phyloP scores from a whole-genome alignment of 30 jellyfish, hydroid and myxozoan species.

The Aurelia coerulea region DNA sequence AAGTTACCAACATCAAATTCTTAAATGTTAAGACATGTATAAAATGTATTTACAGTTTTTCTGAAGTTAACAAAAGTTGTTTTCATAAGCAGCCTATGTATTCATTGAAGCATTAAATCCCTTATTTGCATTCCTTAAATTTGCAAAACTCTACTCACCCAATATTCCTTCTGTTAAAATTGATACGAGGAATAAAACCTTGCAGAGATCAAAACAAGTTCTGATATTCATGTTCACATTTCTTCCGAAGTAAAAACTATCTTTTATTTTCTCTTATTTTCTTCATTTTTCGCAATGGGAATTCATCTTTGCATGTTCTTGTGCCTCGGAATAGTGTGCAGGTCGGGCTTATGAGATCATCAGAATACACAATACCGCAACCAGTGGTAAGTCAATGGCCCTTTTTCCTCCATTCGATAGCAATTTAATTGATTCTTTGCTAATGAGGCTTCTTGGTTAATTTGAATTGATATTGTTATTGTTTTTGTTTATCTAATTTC shows the following conservation, averaged over 20 bases:
- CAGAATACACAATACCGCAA: constrained; percentile 47
- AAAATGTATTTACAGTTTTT: too few relatives aligned
- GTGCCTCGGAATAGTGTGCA: constrained; percentile 1
- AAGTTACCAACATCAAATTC: too few relatives aligned
- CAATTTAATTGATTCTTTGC: constrained; percentile 1
- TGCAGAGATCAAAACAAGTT: constrained; percentile 49
- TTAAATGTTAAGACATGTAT: too few relatives aligned
- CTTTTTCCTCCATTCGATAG: neutral
- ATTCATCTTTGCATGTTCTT: neutral
- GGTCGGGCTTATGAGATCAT: constrained; percentile 73
- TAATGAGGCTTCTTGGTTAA: neutral
- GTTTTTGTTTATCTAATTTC: too few relatives aligned
- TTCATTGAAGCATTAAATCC: neutral
- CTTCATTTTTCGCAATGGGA: constrained; percentile 15
- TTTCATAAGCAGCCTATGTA: neutral
- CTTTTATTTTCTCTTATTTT: neutral
- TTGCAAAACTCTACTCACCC: constrained; percentile 17
- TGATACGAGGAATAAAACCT: constrained; percentile 12
- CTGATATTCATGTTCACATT: constrained; percentile 57
- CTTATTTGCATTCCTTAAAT: neutral
- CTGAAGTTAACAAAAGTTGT: neutral
- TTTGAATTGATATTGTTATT: too few relatives aligned
- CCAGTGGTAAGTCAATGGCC: constrained; percentile 34
- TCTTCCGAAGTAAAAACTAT: constrained; percentile 3
- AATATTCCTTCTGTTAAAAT: neutral